phyloP scores from a whole-genome alignment of 2,888 invertebrate genomes.

The Catocala nupta region DNA sequence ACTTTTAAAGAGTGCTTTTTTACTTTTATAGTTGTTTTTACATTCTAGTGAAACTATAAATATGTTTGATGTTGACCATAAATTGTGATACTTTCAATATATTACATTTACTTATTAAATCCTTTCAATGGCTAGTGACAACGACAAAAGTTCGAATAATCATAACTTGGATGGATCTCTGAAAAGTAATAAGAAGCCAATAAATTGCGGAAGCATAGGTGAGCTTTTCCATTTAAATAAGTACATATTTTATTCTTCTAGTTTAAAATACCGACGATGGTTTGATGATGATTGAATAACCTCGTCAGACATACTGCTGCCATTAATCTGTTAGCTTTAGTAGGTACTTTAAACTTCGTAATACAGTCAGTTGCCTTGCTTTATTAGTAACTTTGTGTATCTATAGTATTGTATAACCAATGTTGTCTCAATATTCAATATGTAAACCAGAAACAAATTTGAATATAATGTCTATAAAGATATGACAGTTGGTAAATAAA shows the following conservation, averaged over 20 bases:
- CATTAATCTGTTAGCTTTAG: conserved; percentile 28
- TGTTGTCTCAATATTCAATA: not conserved
- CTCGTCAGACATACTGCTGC: conserved; percentile 36
- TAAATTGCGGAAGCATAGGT: conserved; percentile 72
- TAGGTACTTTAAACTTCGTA: conserved; percentile 29
- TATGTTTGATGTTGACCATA: conserved; percentile 38
- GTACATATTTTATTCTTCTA: conserved; percentile 2
- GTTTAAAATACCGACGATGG: not conserved
- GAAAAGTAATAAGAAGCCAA: conserved; percentile 75
- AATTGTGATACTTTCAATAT: conserved; percentile 45
- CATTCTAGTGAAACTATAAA: conserved; percentile 44
- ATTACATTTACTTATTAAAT: conserved; percentile 48
- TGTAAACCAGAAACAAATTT: too few relatives aligned
- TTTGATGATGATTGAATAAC: conserved; percentile 33
- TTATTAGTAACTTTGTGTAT: not conserved
- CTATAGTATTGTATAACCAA: not conserved
- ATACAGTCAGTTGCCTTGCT: conserved; percentile 12
- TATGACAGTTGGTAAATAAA: too few relatives aligned
- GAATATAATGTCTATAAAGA: too few relatives aligned
- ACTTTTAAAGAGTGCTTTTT: conserved; percentile 57
- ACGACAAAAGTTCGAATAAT: conserved; percentile 83
- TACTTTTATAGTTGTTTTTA: conserved; percentile 58
- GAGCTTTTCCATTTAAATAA: conserved; percentile 45
- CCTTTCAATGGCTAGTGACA: conserved; percentile 86
- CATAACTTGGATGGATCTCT: conserved; percentile 80